Evolutionary conservation across 2,888 invertebrate species (phyloP).

Genomic region (Agrotis puta): DNA sequence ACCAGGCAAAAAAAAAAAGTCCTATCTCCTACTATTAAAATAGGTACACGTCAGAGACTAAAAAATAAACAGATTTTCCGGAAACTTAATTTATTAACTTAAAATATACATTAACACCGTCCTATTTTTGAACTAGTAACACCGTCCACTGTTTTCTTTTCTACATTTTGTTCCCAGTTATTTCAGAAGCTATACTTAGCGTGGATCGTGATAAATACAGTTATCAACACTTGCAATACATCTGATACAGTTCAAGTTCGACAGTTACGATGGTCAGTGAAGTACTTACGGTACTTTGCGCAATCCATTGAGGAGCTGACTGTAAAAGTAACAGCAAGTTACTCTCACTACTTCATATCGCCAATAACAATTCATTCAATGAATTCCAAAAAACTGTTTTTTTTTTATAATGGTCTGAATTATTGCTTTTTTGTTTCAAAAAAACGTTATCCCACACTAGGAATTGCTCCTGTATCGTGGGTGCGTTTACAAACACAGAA

Average conservation of each 20-base stretch:
- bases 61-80: neutral
- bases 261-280: constrained; percentile 10
- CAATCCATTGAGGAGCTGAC: constrained; percentile 19
- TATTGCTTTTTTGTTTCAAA: too few relatives aligned
- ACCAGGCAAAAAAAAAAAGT: too few relatives aligned
- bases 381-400: too few relatives aligned
- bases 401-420: too few relatives aligned
- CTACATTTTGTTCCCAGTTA: constrained; percentile 1
- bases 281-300: constrained; percentile 19
- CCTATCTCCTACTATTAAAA: too few relatives aligned
- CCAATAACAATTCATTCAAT: too few relatives aligned
- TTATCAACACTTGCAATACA: constrained; percentile 2
- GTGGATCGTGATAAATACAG: constrained; percentile 15
- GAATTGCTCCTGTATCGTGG: too few relatives aligned
- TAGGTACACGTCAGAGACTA: too few relatives aligned
- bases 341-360: too few relatives aligned
- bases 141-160: constrained; percentile 1
- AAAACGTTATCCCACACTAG: too few relatives aligned
- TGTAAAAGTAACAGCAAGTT: neutral
- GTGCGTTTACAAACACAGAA: too few relatives aligned
- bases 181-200: neutral
- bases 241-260: constrained; percentile 42
- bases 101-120: too few relatives aligned
- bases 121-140: constrained; percentile 21
- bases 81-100: constrained; percentile 1